These are phyloP conservation scores for Thaumatotibia leucotreta DNA, from an alignment of 1,140 invertebrate genomes.

Conservation along the genomic window DNA sequence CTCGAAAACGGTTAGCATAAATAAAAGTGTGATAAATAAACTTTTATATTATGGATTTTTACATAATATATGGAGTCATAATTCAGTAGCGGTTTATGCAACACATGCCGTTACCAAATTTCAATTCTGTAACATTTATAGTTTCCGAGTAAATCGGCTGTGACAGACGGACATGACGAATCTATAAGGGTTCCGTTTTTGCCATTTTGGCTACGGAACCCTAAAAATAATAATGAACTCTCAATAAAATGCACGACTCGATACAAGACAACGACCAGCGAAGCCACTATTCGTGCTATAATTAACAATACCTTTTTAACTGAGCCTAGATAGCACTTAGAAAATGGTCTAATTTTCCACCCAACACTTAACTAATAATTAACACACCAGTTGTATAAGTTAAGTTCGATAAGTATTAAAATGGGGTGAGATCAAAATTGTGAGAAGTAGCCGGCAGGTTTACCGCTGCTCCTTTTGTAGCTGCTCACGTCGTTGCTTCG, in stretches of 20 bases:
- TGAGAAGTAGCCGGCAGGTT: slow-evolving; percentile 17
- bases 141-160: too few relatives aligned
- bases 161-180: too few relatives aligned
- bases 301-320: neutral
- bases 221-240: neutral
- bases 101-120: too few relatives aligned
- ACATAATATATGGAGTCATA: too few relatives aligned
- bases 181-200: too few relatives aligned
- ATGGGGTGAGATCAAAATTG: slow-evolving; percentile 49
- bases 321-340: neutral
- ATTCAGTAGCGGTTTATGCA: too few relatives aligned
- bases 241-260: neutral
- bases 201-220: too few relatives aligned
- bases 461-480: slow-evolving; percentile 63
- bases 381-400: neutral
- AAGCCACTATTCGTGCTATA: neutral
- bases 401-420: slow-evolving; percentile 40
- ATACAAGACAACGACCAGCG: neutral
- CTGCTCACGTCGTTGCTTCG: slow-evolving; percentile 73
- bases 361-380: slow-evolving; percentile 23
- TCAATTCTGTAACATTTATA: too few relatives aligned
- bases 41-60: too few relatives aligned
- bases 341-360: neutral
- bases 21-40: too few relatives aligned
- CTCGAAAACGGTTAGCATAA: too few relatives aligned